These are phyloP conservation scores for Gobiocypris rarus DNA, from an alignment of 2,113 vertebrate species.

Conservation along the genomic window DNA sequence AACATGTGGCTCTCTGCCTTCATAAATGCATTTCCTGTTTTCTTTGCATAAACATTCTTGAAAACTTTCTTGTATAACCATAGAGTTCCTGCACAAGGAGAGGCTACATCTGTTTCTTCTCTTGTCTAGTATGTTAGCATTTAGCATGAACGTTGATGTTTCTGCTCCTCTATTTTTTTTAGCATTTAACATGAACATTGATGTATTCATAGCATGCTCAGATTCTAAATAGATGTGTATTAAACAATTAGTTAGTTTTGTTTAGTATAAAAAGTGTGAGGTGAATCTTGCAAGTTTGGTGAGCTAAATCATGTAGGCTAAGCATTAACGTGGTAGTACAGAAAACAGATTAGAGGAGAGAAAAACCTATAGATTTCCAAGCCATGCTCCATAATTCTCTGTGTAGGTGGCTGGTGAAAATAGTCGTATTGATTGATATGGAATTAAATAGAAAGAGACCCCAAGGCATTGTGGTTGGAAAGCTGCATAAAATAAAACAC, in stretches of 20 bases:
- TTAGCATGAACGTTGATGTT: not conserved
- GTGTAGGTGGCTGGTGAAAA: constrained; percentile 24
- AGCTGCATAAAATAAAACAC: not conserved
- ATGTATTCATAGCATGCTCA: not conserved
- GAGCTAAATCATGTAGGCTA: not conserved
- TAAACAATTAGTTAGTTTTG: not conserved
- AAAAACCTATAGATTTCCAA: constrained; percentile 9
- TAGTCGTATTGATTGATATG: constrained; percentile 30
- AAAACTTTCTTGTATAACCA: not conserved
- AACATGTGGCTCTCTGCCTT: not conserved
- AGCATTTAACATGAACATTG: not conserved
- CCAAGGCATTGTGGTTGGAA: not conserved
- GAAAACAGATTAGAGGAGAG: not conserved
- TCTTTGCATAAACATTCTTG: not conserved
- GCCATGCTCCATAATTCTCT: not conserved
- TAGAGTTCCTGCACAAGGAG: not conserved
- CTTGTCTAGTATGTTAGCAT: not conserved
- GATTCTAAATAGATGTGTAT: not conserved
- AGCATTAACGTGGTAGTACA: not conserved
- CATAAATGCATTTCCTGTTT: not conserved
- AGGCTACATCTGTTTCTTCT: not conserved
- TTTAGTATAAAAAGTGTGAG: not conserved
- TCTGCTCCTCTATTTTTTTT: not conserved
- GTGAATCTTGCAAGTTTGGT: not conserved
- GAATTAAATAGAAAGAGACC: constrained; percentile 5